These are phyloP conservation scores for Nemotelus nigrinus DNA, from an alignment of 2,888 invertebrate species.

Conservation along the genomic window DNA sequence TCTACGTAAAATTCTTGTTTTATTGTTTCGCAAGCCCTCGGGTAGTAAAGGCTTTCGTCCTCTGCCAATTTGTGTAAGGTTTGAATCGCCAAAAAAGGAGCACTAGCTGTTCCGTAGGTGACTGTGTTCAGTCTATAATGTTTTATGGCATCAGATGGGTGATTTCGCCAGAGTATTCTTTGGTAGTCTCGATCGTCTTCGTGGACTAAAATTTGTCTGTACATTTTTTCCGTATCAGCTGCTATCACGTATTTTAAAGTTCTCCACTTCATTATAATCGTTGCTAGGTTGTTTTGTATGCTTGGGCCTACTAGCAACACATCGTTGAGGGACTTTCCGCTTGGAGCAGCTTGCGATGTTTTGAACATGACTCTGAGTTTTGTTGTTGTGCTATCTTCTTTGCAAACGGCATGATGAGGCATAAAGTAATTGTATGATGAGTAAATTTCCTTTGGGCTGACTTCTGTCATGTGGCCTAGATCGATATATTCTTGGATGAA, in stretches of 20 bases:
- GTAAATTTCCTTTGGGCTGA: neutral
- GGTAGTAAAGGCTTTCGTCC: slow-evolving; percentile 32
- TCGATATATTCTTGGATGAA: slow-evolving; percentile 5
- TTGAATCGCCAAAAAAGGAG: slow-evolving; percentile 43
- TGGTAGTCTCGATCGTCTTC: slow-evolving; percentile 42
- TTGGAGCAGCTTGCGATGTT: neutral
- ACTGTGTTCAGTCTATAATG: slow-evolving; percentile 42
- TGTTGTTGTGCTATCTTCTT: slow-evolving; percentile 35
- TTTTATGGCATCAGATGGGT: slow-evolving; percentile 8
- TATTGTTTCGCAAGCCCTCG: slow-evolving; percentile 39
- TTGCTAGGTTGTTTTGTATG: slow-evolving; percentile 40
- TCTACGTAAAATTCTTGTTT: slow-evolving; percentile 48
- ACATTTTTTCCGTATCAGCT: slow-evolving; percentile 49
- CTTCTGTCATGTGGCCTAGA: neutral
- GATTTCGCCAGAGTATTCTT: slow-evolving; percentile 45
- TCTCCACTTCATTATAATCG: slow-evolving; percentile 39
- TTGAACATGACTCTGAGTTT: slow-evolving; percentile 44
- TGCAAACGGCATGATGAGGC: slow-evolving; percentile 43
- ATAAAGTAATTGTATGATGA: slow-evolving; percentile 20
- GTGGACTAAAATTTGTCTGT: slow-evolving; percentile 43
- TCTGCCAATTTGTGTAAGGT: slow-evolving; percentile 36
- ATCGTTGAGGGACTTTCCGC: slow-evolving; percentile 40
- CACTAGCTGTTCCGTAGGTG: slow-evolving; percentile 42
- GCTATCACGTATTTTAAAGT: slow-evolving; percentile 31
- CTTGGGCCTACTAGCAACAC: slow-evolving; percentile 31